Conservation (phyloP, 1,140 invertebrate species). For the Globodera rostochiensis region DNA sequence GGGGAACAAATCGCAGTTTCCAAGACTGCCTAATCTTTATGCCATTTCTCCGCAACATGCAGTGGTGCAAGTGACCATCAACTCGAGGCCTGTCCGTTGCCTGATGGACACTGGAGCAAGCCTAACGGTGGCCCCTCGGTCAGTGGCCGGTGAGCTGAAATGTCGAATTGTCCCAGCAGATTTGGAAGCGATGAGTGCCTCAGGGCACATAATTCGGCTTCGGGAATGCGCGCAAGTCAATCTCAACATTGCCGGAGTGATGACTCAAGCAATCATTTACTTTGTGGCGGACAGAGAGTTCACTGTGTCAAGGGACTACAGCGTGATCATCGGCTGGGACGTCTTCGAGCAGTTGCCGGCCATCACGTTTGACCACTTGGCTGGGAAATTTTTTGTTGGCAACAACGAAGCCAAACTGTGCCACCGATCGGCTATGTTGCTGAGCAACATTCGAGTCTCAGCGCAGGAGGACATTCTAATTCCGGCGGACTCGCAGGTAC, state of each 20-base stretch:
- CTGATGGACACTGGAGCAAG: slow-evolving; percentile 7
- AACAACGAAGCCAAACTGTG: not conserved
- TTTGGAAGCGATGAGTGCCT: not conserved
- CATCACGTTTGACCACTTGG: not conserved
- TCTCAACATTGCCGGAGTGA: not conserved
- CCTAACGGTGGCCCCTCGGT: not conserved
- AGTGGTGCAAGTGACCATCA: not conserved
- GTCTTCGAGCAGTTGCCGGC: not conserved
- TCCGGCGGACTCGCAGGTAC: not conserved
- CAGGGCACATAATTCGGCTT: not conserved
- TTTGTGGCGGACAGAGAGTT: not conserved
- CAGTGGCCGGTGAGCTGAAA: not conserved
- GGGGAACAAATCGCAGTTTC: not conserved
- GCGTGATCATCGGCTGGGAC: not conserved
- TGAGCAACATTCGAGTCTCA: not conserved
- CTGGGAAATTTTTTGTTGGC: not conserved
- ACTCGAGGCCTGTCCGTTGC: not conserved
- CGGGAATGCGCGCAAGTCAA: not conserved
- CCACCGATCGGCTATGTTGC: not conserved
- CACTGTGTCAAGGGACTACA: not conserved
- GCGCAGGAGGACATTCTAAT: not conserved
- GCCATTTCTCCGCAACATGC: not conserved
- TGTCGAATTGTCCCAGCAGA: not conserved
- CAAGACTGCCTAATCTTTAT: not conserved
- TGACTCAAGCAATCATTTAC: not conserved